Evolutionary conservation across 2,888 invertebrate species (phyloP).

Genomic region (Melinaea marsaeus): DNA sequence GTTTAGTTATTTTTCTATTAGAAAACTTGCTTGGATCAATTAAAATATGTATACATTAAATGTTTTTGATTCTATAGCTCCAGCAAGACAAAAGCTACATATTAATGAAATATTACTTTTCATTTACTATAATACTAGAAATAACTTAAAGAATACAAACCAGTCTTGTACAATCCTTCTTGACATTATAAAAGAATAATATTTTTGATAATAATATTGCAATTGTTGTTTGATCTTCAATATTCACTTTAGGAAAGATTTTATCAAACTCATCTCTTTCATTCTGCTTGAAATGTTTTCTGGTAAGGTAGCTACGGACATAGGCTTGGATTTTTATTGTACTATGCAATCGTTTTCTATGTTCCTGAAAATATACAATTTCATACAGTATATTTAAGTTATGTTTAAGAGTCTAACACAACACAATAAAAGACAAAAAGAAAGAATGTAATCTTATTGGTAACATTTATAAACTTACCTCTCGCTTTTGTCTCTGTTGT

Average conservation of each 20-base stretch:
- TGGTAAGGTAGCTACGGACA: constrained; percentile 84
- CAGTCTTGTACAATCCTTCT: constrained; percentile 76
- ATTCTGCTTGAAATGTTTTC: constrained; percentile 81
- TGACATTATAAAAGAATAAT: constrained; percentile 86
- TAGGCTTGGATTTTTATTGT: constrained; percentile 90
- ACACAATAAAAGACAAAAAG: background rate
- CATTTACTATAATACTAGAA: too few species aligned
- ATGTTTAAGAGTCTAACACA: background rate
- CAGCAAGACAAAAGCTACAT: too few species aligned
- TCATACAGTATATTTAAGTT: constrained; percentile 8
- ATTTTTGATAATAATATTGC: constrained; percentile 81
- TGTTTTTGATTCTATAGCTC: too few species aligned
- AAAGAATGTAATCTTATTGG: constrained; percentile 11
- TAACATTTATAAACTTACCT: constrained; percentile 70
- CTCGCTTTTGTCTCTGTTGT: constrained; percentile 90
- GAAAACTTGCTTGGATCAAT: too few species aligned
- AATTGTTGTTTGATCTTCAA: constrained; percentile 69
- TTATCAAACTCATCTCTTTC: constrained; percentile 85
- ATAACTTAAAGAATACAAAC: constrained; percentile 52
- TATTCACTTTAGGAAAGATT: constrained; percentile 66
- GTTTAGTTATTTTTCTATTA: too few species aligned
- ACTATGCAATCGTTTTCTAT: constrained; percentile 84
- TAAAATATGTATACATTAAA: too few species aligned
- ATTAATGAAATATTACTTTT: too few species aligned
- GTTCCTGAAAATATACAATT: constrained; percentile 68